Percentiles rank a stretch among this genome's conserved stretches.
phyloP scores from a whole-genome alignment of 2,797 vertebrate genomes.

The Bradypus variegatus region DNA sequence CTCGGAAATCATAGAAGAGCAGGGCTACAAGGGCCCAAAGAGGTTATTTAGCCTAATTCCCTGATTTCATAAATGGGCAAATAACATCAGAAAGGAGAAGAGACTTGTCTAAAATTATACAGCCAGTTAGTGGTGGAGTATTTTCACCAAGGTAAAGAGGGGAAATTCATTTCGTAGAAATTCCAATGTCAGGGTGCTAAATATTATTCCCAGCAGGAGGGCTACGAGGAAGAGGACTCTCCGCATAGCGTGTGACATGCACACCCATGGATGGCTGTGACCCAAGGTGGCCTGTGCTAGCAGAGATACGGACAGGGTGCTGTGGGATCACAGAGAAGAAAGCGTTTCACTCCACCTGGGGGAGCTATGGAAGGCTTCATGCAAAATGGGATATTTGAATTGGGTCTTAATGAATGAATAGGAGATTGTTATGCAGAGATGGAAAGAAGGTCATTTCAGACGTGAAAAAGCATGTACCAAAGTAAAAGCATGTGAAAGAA shows the following conservation, averaged over 20 bases:
- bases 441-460: neutral
- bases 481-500: neutral
- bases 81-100: neutral
- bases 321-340: neutral
- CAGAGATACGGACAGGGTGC: neutral
- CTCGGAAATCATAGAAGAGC: conserved; percentile 25
- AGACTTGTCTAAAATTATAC: neutral
- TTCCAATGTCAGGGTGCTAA: neutral
- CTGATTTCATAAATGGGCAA: conserved; percentile 28
- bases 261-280: neutral
- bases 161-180: neutral
- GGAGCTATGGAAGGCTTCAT: no score
- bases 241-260: fast-evolving
- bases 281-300: neutral
- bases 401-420: neutral
- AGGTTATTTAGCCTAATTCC: conserved; percentile 30
- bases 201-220: neutral
- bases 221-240: neutral
- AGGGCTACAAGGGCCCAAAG: neutral
- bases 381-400: neutral
- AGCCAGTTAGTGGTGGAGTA: neutral
- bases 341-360: fast-evolving
- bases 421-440: neutral
- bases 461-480: neutral
- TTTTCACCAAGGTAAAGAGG: neutral